These are phyloP conservation scores for Hippopotamus amphibius DNA, from an alignment of 2,113 vertebrate genomes.

Conservation along the genomic window DNA sequence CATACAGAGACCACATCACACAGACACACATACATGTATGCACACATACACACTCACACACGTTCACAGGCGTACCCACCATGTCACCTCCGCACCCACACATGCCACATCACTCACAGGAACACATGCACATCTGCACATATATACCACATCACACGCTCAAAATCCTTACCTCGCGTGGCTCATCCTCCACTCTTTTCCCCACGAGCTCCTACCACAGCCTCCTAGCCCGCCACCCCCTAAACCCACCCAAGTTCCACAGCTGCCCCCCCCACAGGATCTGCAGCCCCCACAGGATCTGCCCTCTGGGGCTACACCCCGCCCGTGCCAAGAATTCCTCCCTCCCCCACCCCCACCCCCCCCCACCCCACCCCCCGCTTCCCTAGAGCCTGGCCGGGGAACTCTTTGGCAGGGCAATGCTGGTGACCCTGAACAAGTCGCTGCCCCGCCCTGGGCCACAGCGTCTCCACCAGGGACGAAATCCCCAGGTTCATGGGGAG, in stretches of 20 bases:
- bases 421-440: neutral
- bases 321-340: neutral
- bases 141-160: neutral
- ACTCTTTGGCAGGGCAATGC: neutral
- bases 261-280: too few species aligned
- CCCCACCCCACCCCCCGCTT: neutral
- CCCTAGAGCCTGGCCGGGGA: neutral
- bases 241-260: neutral
- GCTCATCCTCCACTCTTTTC: neutral
- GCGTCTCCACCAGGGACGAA: neutral
- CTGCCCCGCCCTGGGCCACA: neutral
- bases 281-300: neutral
- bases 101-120: neutral
- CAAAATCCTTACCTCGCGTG: neutral
- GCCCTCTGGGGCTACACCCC: neutral
- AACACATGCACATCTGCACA: neutral
- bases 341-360: neutral
- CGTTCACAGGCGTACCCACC: neutral
- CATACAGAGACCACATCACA: neutral
- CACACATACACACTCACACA: neutral
- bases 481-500: rapidly evolving
- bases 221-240: neutral
- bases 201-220: neutral
- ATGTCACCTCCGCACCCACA: neutral
- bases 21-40: neutral